phyloP scores from a whole-genome alignment of 2,797 vertebrate species.

The Spheniscus humboldti region DNA sequence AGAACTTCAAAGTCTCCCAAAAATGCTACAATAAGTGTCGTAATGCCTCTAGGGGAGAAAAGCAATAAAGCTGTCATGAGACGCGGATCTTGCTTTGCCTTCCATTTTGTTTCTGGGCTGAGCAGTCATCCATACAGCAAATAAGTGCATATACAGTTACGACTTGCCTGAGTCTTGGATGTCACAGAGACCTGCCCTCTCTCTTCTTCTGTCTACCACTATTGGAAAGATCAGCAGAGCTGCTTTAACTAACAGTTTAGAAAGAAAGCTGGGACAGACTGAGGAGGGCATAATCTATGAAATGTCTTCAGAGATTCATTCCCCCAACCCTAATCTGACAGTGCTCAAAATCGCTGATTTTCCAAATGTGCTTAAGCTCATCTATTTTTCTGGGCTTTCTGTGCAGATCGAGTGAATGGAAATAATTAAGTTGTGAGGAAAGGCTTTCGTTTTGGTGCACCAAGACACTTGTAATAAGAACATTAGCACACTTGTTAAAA shows the following conservation, averaged over 20 bases:
- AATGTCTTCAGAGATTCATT: neutral
- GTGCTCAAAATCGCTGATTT: neutral
- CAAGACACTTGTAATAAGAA: constrained; percentile 21
- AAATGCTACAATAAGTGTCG: constrained; percentile 43
- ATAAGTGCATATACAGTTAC: neutral
- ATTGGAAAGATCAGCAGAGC: neutral
- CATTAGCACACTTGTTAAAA: constrained; percentile 45
- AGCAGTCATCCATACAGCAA: neutral
- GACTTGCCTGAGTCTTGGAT: neutral
- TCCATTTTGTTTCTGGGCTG: constrained; percentile 45
- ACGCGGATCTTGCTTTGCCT: neutral
- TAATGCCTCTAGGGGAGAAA: constrained; percentile 39
- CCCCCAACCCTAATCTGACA: neutral
- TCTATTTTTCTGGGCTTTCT: neutral
- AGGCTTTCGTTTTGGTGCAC: neutral
- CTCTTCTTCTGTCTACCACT: neutral
- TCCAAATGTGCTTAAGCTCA: neutral
- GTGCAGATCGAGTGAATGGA: constrained; percentile 3
- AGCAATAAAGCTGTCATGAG: constrained; percentile 45
- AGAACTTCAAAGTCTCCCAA: constrained; percentile 60
- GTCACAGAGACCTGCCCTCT: neutral
- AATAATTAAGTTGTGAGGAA: constrained; percentile 29
- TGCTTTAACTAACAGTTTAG: neutral
- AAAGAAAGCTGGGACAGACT: neutral
- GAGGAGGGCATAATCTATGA: neutral